Base-by-base conservation (phyloP, 23 tunicate species). In the Corella eumyota region DNA sequence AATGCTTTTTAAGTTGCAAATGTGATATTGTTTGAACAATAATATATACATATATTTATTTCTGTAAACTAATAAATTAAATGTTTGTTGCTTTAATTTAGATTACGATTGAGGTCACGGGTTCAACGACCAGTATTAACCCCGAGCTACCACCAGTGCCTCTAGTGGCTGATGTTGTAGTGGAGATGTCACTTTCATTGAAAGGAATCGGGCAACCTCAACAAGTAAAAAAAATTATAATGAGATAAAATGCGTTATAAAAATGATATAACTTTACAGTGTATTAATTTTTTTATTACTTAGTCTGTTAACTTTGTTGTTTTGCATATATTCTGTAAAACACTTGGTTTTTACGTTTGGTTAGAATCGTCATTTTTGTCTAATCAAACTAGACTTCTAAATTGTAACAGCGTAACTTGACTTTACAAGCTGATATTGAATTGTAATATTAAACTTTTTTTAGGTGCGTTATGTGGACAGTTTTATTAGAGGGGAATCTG, bases 401-500 rank as follows among this genome's bases (percentile, higher is more conserved):
- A n/a, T n/a, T n/a, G n/a, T n/a, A 40, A 40, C 48, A 15, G 15
- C 11, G 48, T 40, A 9, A 40, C 48, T 40, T 40, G 11, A 40
- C 15, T 15, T 11, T 11, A 40, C 15, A 9, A 9, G 48, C 48
- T 11, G 48, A 40, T 9, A 9, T 40, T 40, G 15, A 11, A 40
- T 11, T 15, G 11, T 9, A 40, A 40, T 40, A 40, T 9, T 15
- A 9, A 9, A 9, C 11, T 40, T 11, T 40, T 40, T 40, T 40
- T 40, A 88, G 96, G 96, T 88, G 31, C 75, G 96, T 13, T 88
- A 88, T 51, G 26, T 20, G 27, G 58, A 78, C 5, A 53, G 63
- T 22, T 72, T 68, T 1, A 73, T 79, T 25, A 56, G 54, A 27
- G 96, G 96, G 2, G 96, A 78, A 60, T 74, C 80, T 3, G 96